Conservation (phyloP, 2,797 vertebrate species). For the Botia kubotai region DNA sequence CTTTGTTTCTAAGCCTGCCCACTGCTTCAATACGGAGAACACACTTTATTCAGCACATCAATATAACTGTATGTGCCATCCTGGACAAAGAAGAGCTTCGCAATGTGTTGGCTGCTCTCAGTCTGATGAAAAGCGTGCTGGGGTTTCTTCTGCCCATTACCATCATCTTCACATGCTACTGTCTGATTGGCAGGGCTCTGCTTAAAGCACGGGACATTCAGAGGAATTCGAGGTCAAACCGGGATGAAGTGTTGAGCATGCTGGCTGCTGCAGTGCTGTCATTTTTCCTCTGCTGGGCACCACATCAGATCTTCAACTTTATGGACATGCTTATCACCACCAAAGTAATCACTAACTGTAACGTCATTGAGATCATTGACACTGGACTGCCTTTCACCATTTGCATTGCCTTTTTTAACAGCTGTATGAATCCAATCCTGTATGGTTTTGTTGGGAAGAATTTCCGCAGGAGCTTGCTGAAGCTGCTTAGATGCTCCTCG, state of each 20-base stretch:
- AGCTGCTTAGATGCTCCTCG: constrained; percentile 84
- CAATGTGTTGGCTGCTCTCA: constrained; percentile 78
- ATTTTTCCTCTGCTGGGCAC: constrained; percentile 95
- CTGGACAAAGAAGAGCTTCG: constrained; percentile 67
- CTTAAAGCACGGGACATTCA: constrained; percentile 83
- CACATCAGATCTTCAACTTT: constrained; percentile 93
- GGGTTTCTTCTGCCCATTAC: constrained; percentile 93
- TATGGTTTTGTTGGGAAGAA: constrained; percentile 94
- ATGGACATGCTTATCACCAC: constrained; percentile 87
- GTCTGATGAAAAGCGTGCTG: constrained; percentile 87
- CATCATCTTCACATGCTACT: constrained; percentile 93
- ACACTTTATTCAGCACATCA: constrained; percentile 74
- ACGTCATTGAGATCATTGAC: constrained; percentile 87
- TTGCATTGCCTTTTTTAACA: constrained; percentile 94
- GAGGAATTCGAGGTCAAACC: constrained; percentile 83
- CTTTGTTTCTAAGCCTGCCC: constrained; percentile 87
- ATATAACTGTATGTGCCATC: constrained; percentile 84
- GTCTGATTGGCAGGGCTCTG: constrained; percentile 88
- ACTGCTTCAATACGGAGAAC: constrained; percentile 83
- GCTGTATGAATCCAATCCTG: constrained; percentile 93
- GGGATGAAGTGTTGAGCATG: constrained; percentile 93
- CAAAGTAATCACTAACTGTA: constrained; percentile 77
- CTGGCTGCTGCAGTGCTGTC: constrained; percentile 91
- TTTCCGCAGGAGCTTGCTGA: constrained; percentile 91
- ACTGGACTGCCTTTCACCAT: constrained; percentile 95